phyloP scores from a whole-genome alignment of 2,113 vertebrate species.

The Zootoca vivipara region DNA sequence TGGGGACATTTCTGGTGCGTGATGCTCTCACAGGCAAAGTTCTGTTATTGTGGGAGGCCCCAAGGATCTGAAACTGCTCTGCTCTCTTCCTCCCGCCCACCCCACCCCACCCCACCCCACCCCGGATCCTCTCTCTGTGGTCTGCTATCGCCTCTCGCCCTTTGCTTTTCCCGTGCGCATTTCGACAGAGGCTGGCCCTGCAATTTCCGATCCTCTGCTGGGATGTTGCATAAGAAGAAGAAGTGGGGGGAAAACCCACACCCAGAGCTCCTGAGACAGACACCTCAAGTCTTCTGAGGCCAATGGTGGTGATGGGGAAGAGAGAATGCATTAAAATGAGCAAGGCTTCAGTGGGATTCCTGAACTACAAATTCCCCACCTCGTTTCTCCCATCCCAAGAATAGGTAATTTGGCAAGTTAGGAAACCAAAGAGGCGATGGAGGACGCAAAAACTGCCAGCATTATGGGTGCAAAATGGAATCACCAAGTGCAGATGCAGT shows the following conservation, averaged over 20 bases:
- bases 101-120: too few species aligned
- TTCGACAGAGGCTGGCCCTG: constrained; percentile 1
- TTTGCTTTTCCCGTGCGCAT: not conserved
- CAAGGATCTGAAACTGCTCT: constrained; percentile 9
- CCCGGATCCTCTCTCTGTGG: constrained; percentile 1
- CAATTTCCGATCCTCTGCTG: constrained; percentile 23
- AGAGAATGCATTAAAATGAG: not conserved
- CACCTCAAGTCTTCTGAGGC: not conserved
- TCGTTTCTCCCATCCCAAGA: not conserved
- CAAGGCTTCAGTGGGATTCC: not conserved
- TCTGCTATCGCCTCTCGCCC: constrained; percentile 16
- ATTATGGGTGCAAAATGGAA: not conserved
- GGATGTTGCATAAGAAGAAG: constrained; percentile 22
- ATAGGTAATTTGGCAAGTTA: not conserved
- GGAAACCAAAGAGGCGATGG: too few species aligned
- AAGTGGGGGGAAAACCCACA: not conserved
- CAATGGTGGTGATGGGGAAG: not conserved
- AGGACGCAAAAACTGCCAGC: not conserved
- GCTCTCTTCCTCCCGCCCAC: not conserved
- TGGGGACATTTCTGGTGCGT: not conserved
- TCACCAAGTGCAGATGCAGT: not conserved
- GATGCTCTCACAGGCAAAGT: not conserved
- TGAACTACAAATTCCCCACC: not conserved
- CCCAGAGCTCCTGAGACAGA: not conserved
- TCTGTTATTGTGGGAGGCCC: not conserved